These are phyloP conservation scores for Drosophila neocordata DNA, from an alignment of 1,140 invertebrate species.

Conservation along the genomic window DNA sequence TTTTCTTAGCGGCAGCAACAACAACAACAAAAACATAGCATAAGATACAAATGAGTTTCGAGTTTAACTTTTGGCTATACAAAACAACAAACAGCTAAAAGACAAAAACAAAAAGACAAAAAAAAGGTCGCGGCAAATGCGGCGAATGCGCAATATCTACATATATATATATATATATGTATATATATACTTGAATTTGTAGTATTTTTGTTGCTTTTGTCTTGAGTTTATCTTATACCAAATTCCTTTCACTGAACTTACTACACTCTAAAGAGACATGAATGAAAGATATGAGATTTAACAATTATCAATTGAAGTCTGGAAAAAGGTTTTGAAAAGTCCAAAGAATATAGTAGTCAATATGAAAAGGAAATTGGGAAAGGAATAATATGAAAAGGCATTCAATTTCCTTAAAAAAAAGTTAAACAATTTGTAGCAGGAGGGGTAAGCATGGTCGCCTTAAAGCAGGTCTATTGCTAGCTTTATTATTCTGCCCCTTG, in stretches of 20 bases:
- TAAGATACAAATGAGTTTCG: constrained; percentile 64
- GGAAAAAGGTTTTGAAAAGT: not conserved
- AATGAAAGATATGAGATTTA: not conserved
- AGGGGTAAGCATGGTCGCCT: too few species aligned
- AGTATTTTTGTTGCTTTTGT: constrained; percentile 5
- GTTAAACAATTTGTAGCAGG: too few species aligned
- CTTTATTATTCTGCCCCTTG: too few species aligned
- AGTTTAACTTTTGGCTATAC: constrained; percentile 47
- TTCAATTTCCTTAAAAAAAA: too few species aligned
- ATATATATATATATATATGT: too few species aligned
- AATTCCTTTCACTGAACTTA: constrained; percentile 1
- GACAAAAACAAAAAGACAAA: constrained; percentile 40
- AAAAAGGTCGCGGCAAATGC: constrained; percentile 64
- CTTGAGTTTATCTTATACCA: not conserved
- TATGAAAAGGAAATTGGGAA: too few species aligned
- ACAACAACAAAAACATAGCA: constrained; percentile 28
- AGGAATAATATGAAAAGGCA: too few species aligned
- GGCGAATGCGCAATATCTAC: constrained; percentile 49
- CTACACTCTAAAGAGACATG: not conserved
- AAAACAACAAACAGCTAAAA: not conserved
- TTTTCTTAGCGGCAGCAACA: constrained; percentile 24
- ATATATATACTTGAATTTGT: not conserved
- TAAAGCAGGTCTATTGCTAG: too few species aligned
- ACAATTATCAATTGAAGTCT: not conserved
- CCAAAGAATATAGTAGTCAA: too few species aligned